Percentiles rank a stretch among this genome's conserved stretches.
These are phyloP conservation scores for Otolemur garnettii DNA, from an alignment of 2,113 vertebrate species.

Conservation along the genomic window DNA sequence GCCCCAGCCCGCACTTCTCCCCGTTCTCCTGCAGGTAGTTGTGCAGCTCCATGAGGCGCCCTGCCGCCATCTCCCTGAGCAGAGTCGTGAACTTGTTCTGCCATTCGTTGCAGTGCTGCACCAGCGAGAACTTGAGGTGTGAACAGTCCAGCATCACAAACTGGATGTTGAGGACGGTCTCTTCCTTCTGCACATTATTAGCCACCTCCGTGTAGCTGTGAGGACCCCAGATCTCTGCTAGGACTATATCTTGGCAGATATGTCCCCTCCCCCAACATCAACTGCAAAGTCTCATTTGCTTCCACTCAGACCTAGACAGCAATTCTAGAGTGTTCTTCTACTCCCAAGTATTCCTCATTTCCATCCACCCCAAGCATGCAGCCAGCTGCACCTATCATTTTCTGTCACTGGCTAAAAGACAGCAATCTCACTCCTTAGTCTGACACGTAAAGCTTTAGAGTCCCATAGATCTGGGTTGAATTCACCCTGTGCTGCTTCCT, in stretches of 20 bases:
- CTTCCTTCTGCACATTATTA: constrained; percentile 92
- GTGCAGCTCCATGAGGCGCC: constrained; percentile 86
- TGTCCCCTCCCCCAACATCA: rapidly evolving
- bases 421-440: no score
- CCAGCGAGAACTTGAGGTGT: constrained; percentile 88
- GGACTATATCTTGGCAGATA: background rate
- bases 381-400: background rate
- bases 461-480: background rate
- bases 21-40: constrained; percentile 85
- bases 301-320: background rate
- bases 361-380: rapidly evolving
- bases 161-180: constrained; percentile 89
- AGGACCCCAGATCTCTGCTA: background rate
- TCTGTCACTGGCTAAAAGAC: background rate
- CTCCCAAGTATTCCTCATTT: background rate
- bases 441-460: background rate
- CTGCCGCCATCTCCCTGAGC: constrained; percentile 88
- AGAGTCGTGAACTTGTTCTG: constrained; percentile 91
- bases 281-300: background rate
- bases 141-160: constrained; percentile 91
- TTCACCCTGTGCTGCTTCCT: background rate
- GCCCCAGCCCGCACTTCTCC: constrained; percentile 76
- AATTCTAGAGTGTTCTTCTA: background rate
- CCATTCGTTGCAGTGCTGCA: constrained; percentile 91
- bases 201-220: constrained; percentile 91